These are phyloP conservation scores for Asarcornis scutulata DNA, from an alignment of 2,113 vertebrate genomes.

Conservation along the genomic window DNA sequence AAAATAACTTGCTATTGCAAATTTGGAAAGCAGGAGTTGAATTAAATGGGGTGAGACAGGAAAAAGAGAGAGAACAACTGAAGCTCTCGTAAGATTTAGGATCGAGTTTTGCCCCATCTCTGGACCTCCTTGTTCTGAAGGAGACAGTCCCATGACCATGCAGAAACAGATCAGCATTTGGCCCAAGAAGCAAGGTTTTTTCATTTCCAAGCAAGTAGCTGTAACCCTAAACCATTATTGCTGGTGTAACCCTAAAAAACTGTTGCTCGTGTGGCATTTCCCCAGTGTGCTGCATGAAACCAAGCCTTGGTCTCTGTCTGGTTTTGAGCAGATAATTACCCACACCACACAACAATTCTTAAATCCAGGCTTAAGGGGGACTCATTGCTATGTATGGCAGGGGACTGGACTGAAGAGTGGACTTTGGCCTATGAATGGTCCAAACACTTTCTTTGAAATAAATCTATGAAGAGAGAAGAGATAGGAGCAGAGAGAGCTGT, in stretches of 20 bases:
- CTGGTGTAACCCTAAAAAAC: not conserved
- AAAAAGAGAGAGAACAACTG: not conserved
- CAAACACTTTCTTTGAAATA: not conserved
- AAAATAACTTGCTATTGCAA: constrained; percentile 12
- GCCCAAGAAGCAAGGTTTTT: not conserved
- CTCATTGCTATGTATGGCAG: not conserved
- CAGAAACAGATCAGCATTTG: not conserved
- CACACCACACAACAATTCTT: not conserved
- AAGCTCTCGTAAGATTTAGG: not conserved
- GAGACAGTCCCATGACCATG: not conserved
- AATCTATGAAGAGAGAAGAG: not conserved
- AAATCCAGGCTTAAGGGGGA: not conserved
- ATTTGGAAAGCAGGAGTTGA: constrained; percentile 13
- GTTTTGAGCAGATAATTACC: not conserved
- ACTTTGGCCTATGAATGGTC: not conserved
- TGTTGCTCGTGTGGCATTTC: not conserved
- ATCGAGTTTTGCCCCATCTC: not conserved
- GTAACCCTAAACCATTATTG: not conserved
- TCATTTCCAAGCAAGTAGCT: not conserved
- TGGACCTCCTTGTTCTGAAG: not conserved
- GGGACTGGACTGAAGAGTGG: not conserved
- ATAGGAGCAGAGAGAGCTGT: not conserved
- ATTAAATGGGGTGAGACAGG: constrained; percentile 22
- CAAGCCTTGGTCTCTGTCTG: not conserved
- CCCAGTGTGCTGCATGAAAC: not conserved